A percentile compares a stretch with the other conserved stretches of the same genome.
Evolutionary conservation across 1,140 invertebrate genomes (phyloP).

Genomic region (Neodiprion fabricii): DNA sequence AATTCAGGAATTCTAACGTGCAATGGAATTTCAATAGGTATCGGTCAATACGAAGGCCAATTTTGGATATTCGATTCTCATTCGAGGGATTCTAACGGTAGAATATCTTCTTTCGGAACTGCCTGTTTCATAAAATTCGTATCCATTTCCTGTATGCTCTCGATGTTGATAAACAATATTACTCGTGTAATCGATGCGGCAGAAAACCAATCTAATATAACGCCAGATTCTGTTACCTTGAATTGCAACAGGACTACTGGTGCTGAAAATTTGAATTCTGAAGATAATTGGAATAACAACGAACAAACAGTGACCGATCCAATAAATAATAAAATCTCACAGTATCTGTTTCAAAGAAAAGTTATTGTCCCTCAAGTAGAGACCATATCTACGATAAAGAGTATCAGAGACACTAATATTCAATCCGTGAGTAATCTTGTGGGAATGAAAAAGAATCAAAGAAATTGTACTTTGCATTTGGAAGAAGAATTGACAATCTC

Average conservation of each 20-base stretch:
- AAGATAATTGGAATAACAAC: constrained; percentile 8
- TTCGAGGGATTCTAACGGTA: not conserved
- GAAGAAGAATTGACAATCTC: not conserved
- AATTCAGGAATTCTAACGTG: not conserved
- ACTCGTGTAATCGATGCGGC: constrained; percentile 2
- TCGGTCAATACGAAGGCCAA: not conserved
- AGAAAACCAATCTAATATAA: constrained; percentile 1
- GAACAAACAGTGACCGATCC: not conserved
- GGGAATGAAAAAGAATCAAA: not conserved
- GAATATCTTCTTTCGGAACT: not conserved
- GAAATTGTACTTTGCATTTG: constrained; percentile 1
- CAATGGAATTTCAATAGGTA: not conserved
- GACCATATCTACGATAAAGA: not conserved
- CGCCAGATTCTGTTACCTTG: not conserved
- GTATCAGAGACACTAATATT: not conserved
- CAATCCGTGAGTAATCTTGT: not conserved
- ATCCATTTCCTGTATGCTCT: not conserved
- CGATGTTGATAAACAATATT: not conserved
- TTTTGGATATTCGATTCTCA: constrained; percentile 3
- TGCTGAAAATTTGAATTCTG: constrained; percentile 3
- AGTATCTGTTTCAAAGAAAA: not conserved
- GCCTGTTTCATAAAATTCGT: constrained; percentile 3
- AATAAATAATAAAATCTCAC: not conserved
- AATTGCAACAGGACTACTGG: not conserved
- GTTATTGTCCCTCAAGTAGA: not conserved